phyloP scores from a whole-genome alignment of 2,888 invertebrate genomes.

The Synergus gifuensis region DNA sequence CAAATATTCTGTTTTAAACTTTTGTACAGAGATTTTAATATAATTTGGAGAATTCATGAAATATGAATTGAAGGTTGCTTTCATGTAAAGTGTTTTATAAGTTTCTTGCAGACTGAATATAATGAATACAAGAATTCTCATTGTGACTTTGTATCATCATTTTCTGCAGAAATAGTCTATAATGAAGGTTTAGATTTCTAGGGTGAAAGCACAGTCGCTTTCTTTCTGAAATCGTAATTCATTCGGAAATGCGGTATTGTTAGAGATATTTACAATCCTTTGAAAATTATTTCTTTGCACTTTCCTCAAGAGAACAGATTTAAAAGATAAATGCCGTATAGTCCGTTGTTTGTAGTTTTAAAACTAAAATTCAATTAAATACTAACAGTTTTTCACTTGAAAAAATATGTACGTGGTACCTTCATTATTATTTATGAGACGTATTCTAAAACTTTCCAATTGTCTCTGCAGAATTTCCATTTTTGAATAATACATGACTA shows the following conservation, averaged over 20 bases:
- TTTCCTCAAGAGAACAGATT: not conserved
- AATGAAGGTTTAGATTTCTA: constrained; percentile 13
- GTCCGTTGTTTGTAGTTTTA: no score
- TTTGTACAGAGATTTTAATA: no score
- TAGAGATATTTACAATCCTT: constrained; percentile 9
- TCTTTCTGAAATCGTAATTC: not conserved
- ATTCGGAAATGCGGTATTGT: constrained; percentile 5
- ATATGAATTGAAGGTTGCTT: constrained; percentile 16
- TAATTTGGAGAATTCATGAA: constrained; percentile 40
- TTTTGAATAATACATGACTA: no score
- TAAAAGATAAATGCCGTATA: not conserved
- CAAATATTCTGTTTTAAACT: no score
- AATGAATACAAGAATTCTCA: not conserved
- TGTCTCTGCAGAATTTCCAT: no score
- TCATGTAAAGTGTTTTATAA: not conserved
- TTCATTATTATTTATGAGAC: no score
- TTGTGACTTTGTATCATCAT: not conserved
- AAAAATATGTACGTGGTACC: no score
- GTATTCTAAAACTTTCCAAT: no score
- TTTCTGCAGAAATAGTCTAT: not conserved
- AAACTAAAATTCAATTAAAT: no score
- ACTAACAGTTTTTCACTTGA: no score
- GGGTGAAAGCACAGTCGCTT: not conserved
- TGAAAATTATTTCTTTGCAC: not conserved
- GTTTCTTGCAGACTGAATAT: not conserved